Conservation (phyloP, 92 coral and sea anemone genomes). For the Bergia puertoricense region DNA sequence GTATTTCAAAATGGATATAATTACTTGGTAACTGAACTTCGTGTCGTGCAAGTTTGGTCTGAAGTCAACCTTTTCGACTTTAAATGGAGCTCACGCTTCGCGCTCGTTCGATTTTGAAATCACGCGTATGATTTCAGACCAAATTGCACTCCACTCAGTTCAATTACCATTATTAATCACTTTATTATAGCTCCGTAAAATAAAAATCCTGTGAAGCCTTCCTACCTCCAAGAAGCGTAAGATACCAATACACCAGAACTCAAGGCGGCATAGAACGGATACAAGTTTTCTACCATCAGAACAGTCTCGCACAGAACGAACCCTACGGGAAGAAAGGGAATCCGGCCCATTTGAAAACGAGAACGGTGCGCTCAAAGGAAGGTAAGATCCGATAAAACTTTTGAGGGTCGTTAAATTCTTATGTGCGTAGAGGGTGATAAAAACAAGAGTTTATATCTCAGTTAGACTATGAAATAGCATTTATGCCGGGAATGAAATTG, state of each 20-base stretch:
- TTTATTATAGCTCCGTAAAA: background rate
- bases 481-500: too few species aligned
- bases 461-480: too few species aligned
- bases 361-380: background rate
- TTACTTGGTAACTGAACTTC: too few species aligned
- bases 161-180: too few species aligned
- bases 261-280: slow-evolving; percentile 59
- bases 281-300: slow-evolving; percentile 51
- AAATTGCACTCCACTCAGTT: too few species aligned
- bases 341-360: background rate
- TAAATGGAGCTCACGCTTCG: background rate
- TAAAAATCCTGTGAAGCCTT: background rate
- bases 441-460: too few species aligned
- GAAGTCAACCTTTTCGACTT: background rate
- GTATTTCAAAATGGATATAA: too few species aligned
- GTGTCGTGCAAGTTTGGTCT: background rate
- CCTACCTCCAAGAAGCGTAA: slow-evolving; percentile 69
- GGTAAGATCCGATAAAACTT: too few species aligned
- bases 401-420: too few species aligned
- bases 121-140: too few species aligned
- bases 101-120: too few species aligned
- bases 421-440: too few species aligned
- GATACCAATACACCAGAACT: slow-evolving; percentile 52
- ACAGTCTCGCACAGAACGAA: slow-evolving; percentile 73
- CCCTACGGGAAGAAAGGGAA: slow-evolving; percentile 39